Percentiles rank a stretch among this genome's conserved stretches.
Conservation (phyloP, 2,797 vertebrate genomes). For the Sebastes oblongus region DNA sequence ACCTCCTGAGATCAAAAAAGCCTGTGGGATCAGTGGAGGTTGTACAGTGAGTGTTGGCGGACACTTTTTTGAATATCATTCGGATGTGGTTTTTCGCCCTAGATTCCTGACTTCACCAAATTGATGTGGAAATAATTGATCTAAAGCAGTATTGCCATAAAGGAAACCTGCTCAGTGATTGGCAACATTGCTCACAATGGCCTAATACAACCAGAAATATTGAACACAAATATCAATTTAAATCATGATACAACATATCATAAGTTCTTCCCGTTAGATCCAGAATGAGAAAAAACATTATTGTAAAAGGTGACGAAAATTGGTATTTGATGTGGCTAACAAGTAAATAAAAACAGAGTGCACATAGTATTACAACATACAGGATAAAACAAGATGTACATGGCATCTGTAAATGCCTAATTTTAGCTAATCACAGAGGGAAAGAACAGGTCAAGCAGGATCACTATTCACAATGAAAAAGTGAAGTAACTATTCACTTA, state of each 20-base stretch:
- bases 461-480: background rate
- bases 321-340: background rate
- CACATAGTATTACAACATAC: no score
- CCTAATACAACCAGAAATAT: background rate
- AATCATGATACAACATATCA: rapidly evolving
- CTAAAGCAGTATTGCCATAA: background rate
- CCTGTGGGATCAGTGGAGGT: no score
- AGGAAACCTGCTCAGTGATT: background rate
- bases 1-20: background rate
- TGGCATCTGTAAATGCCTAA: no score
- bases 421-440: no score
- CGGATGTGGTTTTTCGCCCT: background rate
- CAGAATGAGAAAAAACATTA: background rate
- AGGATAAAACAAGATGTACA: no score
- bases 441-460: no score
- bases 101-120: background rate
- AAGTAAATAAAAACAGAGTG: background rate
- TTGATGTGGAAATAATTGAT: background rate
- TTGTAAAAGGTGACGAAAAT: background rate
- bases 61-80: background rate
- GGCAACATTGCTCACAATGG: background rate
- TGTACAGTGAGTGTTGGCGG: background rate
- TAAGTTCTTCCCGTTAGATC: rapidly evolving
- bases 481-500: constrained; percentile 2
- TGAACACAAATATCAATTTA: background rate